Conservation (phyloP, 2,113 vertebrate species). For the Phyllostomus discolor region DNA sequence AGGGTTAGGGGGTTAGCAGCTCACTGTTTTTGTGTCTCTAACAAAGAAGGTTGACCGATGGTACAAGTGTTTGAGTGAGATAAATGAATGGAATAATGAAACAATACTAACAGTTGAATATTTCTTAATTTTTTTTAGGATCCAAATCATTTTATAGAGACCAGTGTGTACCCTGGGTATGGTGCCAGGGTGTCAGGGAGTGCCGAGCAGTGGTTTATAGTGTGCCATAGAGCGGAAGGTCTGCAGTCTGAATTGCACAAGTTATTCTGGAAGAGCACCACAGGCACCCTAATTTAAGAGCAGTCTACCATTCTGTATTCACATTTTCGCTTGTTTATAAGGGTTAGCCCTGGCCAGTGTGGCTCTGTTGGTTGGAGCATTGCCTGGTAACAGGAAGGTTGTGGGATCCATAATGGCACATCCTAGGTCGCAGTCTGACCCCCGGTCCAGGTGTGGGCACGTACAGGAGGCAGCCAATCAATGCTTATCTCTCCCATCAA, state of each 20-base stretch:
- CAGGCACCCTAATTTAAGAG: background rate
- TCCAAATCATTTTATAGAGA: background rate
- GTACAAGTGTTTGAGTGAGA: background rate
- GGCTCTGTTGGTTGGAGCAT: too few relatives aligned
- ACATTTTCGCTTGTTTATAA: background rate
- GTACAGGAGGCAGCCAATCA: too few relatives aligned
- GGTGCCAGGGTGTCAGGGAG: background rate
- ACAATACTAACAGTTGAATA: background rate
- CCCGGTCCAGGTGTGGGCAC: too few relatives aligned
- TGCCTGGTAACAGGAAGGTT: too few relatives aligned
- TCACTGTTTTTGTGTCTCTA: background rate
- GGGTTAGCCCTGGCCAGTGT: background rate
- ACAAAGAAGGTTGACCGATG: background rate
- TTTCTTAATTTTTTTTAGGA: background rate
- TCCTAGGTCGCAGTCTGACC: too few relatives aligned
- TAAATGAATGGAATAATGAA: background rate
- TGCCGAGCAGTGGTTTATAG: background rate
- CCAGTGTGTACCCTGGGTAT: background rate
- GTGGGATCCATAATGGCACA: too few relatives aligned
- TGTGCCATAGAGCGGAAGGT: background rate
- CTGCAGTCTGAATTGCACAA: background rate
- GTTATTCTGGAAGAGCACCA: background rate
- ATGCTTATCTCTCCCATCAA: too few relatives aligned
- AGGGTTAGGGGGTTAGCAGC: background rate
- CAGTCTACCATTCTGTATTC: background rate